phyloP scores from a whole-genome alignment of 2,888 invertebrate genomes.

The Lumbricus terrestris region DNA sequence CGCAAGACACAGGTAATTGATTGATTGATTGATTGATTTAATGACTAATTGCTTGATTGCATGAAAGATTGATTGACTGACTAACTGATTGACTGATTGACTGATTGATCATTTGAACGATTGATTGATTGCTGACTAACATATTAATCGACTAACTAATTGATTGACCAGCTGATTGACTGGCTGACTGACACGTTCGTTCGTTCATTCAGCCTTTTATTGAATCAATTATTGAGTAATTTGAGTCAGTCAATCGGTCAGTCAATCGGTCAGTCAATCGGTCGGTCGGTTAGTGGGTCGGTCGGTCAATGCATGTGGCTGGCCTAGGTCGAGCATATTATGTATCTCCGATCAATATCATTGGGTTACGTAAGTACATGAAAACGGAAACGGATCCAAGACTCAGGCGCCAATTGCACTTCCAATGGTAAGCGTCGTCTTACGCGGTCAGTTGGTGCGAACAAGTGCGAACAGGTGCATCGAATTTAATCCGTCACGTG shows the following conservation, averaged over 20 bases:
- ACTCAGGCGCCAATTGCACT: background rate
- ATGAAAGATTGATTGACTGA: too few species aligned
- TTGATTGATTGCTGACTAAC: too few species aligned
- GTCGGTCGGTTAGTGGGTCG: background rate
- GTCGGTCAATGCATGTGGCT: background rate
- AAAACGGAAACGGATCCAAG: background rate
- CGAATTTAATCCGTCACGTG: background rate
- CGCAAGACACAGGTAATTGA: constrained; percentile 18
- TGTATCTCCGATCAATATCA: background rate
- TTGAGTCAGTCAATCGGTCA: background rate
- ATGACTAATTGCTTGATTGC: background rate
- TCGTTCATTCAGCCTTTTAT: background rate
- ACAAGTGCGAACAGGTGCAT: background rate
- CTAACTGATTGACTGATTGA: too few species aligned
- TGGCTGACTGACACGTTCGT: too few species aligned
- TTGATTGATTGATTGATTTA: background rate
- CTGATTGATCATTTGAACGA: too few species aligned
- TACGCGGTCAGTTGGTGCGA: background rate
- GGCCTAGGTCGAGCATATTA: background rate
- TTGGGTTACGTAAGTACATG: background rate
- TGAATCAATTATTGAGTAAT: too few species aligned
- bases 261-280: background rate
- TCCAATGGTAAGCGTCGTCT: background rate
- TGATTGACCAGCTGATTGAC: too few species aligned
- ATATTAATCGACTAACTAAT: too few species aligned